Evolutionary conservation across 2,113 vertebrate genomes (phyloP), one percentile per base, ranked within the genome.

Genomic region (Pitta sordida): DNA sequence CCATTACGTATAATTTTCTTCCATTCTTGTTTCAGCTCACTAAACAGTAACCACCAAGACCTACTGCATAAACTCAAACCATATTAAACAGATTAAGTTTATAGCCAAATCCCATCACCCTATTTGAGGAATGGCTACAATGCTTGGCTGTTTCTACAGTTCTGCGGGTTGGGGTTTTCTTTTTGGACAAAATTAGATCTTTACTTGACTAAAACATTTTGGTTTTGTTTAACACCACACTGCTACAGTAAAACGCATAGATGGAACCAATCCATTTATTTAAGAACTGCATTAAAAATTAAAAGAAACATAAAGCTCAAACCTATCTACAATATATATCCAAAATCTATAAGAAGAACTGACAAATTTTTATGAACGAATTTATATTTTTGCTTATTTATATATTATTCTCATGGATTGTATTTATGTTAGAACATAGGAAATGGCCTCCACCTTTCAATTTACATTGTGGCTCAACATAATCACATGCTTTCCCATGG

Each of bases 1-100:
- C 83, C 81, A 51, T 82, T 92, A 43, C 86, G 39, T n/a, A n/a
- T n/a, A 2, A 53, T 91, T 93, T 94, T 92, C 83, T 69, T 92
- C 74, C 65, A 65, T 86, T 84, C 77, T 79, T 94, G 60, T 94
- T 94, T 95, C 89, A 93, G 77, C 69, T 94, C 65, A 62, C 65
- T 91, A 65, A 89, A 56, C 44, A 65, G 73, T 89, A 94, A 76
- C 83, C 79, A 93, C 79, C 62, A 62, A 49, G 58, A 87, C 69
- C 41, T 49, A 73, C 91, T 86, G 58, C 65, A 64, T 58, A 92
- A 91, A 91, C 53, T 32, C 86, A 86, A 93, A 82, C 77, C 44
- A 37, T 86, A 91, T 52, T 91, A 94, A 92, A 86, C n/a, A 89
- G 56, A 51, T 92, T 81, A 89, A 6, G 36, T 90, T 88, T 90